Base-by-base conservation (phyloP, 2,113 vertebrate species). In the Nannospalax galili region DNA sequence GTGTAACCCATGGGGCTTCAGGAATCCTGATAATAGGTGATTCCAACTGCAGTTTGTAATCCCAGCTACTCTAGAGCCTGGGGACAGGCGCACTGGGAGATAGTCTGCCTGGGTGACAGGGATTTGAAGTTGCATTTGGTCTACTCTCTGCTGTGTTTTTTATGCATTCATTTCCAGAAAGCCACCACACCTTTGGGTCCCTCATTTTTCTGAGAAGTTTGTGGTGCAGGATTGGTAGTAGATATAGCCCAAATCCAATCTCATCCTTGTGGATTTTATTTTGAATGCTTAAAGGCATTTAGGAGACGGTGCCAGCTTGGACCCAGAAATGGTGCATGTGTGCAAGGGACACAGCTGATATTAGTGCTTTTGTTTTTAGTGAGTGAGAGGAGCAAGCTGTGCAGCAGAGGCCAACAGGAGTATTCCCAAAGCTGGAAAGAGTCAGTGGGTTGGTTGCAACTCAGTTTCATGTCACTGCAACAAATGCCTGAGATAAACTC, bases 221-320 rank as follows among this genome's bases (percentile, higher is more conserved):
- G 48, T 79, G 65, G 40, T 48, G 15, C 17, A 19, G 4, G 17
- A 52, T 22, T 26, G 42, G 58, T 70, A 79, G 58, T 58, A 77
- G 16, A 58, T 48, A 84, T 84, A 69, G 37, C 22, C 62, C 42
- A 77, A 78, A 78, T 64, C 58, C 40, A 93, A 90, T 72, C 35
- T 35, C 10, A 62, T n/a, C 45, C 42, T 78, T 10, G 2, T 72
- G 15, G 52, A 42, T 84, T 91, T 93, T 93, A 32, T 92, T 94
- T 69, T 48, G 56, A 85, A 93, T 32, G 40, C 62, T 91, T 77
- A 48, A 58, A 91, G 65, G 78, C 79, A 74, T 37, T 64, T 32
- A 24, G 37, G 7, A 91, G 64, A 86, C 45, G 10, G 11, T 35
- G 15, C 48, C 48, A 62, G 35, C 30, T 69, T 8, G 2, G 10